Base-by-base conservation (phyloP, 2,888 invertebrate species). In the Clivina fossor region DNA sequence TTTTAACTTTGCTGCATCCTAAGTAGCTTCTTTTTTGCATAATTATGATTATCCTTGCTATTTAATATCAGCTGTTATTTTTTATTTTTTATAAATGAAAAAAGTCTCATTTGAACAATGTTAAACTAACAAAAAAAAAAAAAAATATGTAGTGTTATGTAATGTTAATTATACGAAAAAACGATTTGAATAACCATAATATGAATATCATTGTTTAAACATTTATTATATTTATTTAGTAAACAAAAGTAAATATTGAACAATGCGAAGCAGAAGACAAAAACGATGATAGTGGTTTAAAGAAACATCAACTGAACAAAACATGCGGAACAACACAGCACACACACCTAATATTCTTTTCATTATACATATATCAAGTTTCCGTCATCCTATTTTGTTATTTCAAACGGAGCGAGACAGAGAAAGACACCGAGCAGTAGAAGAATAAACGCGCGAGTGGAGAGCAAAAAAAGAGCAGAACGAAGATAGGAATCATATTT, bases 361-460 rank as follows among this genome's bases (percentile, higher is more conserved):
- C 49, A 49, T 49, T 49, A 48, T 48, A 35, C 48, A 48, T 35
- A 35, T 48, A 49, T 49, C 49, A 49, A 49, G 38, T 49, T 49
- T 19, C 49, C 19, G 11, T 20, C 28, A 44, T 44, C 19, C 49
- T 30, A 40, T 49, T 49, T 49, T 49, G 11, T 2, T 35, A 13
- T 15, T 35, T 19, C 38, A 11, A 30, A 30, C 38, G 15, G 7
- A 26, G 30, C 13, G 8, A 5, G 8, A 22, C 26, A n/a, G 11
- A 28, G 38, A 28, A 28, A 38, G 28, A 24, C 24, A 22, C 32
- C 2, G 22, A 18, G 24, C 18, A 28, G 18, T n/a, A 18, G 15
- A 35, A 13, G 35, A 13, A 5, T 35, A 2, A 13, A 3, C 3
- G 2, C 5, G 35, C 3, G 35, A 3, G n/a, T n/a, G n/a, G n/a